Evolutionary conservation across 2,888 invertebrate genomes (phyloP).

Genomic region (Andrena flavipes): DNA sequence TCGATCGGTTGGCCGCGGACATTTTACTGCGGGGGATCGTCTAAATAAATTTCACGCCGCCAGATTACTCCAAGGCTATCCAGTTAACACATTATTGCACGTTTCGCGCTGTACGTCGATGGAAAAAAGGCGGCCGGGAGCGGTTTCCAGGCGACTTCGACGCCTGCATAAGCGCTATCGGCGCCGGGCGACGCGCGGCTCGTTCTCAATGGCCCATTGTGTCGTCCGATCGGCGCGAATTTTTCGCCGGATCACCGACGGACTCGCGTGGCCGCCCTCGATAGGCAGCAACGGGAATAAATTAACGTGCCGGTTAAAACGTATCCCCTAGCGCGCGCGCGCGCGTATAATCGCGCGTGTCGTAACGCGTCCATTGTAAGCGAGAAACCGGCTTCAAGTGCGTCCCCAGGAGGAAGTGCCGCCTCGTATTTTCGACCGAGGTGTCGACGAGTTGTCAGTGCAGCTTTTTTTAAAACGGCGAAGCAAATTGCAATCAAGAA

Average conservation of each 20-base stretch:
- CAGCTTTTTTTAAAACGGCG: neutral
- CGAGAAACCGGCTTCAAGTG: constrained; percentile 68
- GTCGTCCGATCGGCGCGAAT: constrained; percentile 67
- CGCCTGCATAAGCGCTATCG: constrained; percentile 65
- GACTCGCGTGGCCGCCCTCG: constrained; percentile 71
- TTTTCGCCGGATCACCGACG: constrained; percentile 65
- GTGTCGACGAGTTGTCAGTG: constrained; percentile 36
- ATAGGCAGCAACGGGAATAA: constrained; percentile 75
- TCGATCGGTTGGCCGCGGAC: neutral
- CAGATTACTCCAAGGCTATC: constrained; percentile 57
- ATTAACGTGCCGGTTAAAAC: constrained; percentile 75
- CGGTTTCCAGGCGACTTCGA: constrained; percentile 48
- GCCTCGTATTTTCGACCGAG: constrained; percentile 40
- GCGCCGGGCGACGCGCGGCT: constrained; percentile 57
- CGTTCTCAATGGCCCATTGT: constrained; percentile 76
- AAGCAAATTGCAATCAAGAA: neutral
- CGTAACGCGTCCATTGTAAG: constrained; percentile 77
- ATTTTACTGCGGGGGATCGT: constrained; percentile 29
- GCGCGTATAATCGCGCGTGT: constrained; percentile 73
- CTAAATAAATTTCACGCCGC: constrained; percentile 49
- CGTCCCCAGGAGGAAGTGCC: constrained; percentile 64
- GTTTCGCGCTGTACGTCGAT: constrained; percentile 38
- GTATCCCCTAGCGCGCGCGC: constrained; percentile 60
- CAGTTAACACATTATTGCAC: constrained; percentile 56
- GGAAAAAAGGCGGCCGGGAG: constrained; percentile 40